These are phyloP conservation scores for Thymallus thymallus DNA, from an alignment of 2,113 vertebrate genomes.

Conservation along the genomic window DNA sequence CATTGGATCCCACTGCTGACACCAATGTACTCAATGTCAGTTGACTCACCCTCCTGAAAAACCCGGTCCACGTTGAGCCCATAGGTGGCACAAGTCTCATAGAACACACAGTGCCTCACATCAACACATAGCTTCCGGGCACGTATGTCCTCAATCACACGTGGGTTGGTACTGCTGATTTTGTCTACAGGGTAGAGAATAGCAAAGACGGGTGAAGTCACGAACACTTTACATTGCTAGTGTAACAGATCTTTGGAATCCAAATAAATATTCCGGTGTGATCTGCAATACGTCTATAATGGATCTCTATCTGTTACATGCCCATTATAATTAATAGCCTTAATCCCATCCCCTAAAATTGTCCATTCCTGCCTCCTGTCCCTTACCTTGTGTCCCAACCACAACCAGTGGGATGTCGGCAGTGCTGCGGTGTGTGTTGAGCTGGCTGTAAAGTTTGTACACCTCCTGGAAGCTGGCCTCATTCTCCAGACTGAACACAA, in stretches of 20 bases:
- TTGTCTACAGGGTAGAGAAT: conserved; percentile 75
- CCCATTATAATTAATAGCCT: too few species aligned
- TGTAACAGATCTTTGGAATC: background rate
- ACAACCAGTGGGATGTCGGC: conserved; percentile 83
- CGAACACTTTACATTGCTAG: background rate
- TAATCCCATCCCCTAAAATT: background rate
- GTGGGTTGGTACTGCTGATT: conserved; percentile 86
- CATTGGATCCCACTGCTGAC: too few species aligned
- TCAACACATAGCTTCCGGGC: conserved; percentile 85
- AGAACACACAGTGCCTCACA: conserved; percentile 86
- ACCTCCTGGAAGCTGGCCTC: conserved; percentile 92
- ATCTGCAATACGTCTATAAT: background rate
- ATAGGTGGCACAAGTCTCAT: conserved; percentile 95
- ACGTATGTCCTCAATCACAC: conserved; percentile 85
- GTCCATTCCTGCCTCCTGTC: background rate
- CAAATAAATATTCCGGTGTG: background rate
- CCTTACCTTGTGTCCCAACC: conserved; percentile 92
- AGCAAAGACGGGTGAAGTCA: background rate
- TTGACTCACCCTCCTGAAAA: conserved; percentile 85
- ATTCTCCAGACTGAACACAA: conserved; percentile 96
- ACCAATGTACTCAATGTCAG: background rate
- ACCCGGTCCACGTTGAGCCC: conserved; percentile 94
- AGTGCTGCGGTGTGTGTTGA: conserved; percentile 71
- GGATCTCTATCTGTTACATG: background rate
- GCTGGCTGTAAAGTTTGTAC: conserved; percentile 79